Evolutionary conservation across 2,113 vertebrate genomes (phyloP).

Genomic region (Pongo abelii): DNA sequence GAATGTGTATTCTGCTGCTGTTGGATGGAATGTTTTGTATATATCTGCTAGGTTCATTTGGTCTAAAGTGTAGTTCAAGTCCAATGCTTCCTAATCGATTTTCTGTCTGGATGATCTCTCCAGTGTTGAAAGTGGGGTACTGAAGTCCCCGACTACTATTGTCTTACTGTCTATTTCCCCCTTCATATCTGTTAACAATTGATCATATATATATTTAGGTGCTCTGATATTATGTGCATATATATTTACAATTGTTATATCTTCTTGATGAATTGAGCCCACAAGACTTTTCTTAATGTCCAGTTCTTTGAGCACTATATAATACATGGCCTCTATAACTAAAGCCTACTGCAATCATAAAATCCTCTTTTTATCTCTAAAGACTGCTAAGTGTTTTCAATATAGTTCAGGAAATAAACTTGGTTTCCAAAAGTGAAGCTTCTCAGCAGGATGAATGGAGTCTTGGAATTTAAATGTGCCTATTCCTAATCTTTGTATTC

Average conservation of each 20-base stretch:
- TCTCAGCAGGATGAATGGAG: not conserved
- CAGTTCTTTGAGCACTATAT: not conserved
- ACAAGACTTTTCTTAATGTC: not conserved
- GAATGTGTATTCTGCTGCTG: not conserved
- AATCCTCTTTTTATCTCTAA: not conserved
- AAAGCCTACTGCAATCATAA: not conserved
- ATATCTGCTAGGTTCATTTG: not conserved
- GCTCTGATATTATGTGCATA: not conserved
- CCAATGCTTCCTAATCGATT: not conserved
- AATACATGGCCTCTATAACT: not conserved
- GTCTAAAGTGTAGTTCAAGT: not conserved
- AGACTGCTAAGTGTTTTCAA: not conserved
- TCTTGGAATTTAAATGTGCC: not conserved
- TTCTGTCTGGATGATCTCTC: not conserved
- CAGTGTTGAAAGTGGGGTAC: not conserved
- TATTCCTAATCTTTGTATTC: not conserved
- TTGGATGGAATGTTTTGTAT: no score
- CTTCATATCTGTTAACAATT: not conserved
- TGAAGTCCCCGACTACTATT: not conserved
- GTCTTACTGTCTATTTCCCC: not conserved
- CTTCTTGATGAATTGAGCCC: not conserved
- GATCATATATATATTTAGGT: not conserved
- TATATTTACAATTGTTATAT: not conserved
- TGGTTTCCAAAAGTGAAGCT: not conserved
- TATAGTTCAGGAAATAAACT: not conserved